These are phyloP conservation scores for Podarcis raffonei DNA, from an alignment of 2,113 vertebrate species.

Conservation along the genomic window DNA sequence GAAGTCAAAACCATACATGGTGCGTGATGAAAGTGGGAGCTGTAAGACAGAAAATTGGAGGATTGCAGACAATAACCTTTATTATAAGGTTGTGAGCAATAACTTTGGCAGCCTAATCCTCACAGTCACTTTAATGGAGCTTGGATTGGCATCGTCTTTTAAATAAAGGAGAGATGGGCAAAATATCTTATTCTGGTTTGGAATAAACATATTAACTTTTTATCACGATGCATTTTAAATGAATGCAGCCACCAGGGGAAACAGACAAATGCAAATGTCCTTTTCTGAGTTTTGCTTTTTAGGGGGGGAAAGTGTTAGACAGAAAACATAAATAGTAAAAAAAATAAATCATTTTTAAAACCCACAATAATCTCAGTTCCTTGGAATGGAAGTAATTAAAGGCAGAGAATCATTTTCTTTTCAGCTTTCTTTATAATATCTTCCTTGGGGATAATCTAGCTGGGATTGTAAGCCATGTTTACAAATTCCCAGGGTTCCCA, in stretches of 20 bases:
- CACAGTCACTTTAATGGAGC: not conserved
- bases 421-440: not conserved
- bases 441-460: not conserved
- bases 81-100: not conserved
- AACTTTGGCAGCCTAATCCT: not conserved
- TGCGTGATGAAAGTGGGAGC: not conserved
- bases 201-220: not conserved
- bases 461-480: not conserved
- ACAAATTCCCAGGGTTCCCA: not conserved
- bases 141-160: not conserved
- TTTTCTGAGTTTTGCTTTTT: not conserved
- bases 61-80: not conserved
- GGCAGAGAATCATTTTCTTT: not conserved
- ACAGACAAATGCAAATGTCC: not conserved
- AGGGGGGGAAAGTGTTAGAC: not conserved
- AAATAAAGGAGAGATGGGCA: not conserved
- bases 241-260: not conserved
- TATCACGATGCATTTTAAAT: not conserved
- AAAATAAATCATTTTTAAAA: not conserved
- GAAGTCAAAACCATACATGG: not conserved
- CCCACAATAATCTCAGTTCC: not conserved
- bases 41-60: not conserved
- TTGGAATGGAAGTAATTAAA: conserved; percentile 12
- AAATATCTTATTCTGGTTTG: not conserved
- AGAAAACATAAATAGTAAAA: not conserved